Evolutionary conservation across 2,888 invertebrate species (phyloP).

Genomic region (Drosophila yooni): DNA sequence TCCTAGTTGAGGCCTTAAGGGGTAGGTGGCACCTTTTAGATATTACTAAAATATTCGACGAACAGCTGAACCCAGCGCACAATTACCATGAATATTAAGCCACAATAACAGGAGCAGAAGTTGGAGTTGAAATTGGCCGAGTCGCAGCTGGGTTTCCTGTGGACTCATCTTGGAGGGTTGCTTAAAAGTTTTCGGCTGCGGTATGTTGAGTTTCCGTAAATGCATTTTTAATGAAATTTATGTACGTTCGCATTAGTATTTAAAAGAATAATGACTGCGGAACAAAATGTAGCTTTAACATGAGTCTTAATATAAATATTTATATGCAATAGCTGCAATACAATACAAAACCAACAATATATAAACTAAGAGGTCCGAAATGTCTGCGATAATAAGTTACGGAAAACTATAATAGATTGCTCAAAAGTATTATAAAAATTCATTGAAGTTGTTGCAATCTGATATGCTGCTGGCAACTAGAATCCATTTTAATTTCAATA

Average conservation of each 20-base stretch:
- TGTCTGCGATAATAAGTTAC: background rate
- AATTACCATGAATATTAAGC: conserved; percentile 75
- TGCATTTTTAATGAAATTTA: conserved; percentile 79
- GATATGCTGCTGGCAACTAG: background rate
- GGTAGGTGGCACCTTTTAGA: conserved; percentile 44
- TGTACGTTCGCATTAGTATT: conserved; percentile 60
- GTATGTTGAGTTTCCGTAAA: conserved; percentile 40
- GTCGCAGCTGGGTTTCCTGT: conserved; percentile 56
- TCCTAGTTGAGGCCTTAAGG: conserved; percentile 26
- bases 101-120: conserved; percentile 58
- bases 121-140: conserved; percentile 58
- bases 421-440: background rate
- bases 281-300: conserved; percentile 11
- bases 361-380: background rate
- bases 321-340: background rate
- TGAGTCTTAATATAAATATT: background rate
- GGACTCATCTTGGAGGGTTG: conserved; percentile 53
- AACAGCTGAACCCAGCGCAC: conserved; percentile 69
- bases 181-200: conserved; percentile 32
- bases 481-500: background rate
- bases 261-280: conserved; percentile 31
- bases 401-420: background rate
- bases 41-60: conserved; percentile 56
- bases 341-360: background rate
- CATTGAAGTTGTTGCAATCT: background rate